Conservation (phyloP, 2,888 invertebrate genomes). For the Pandemis heparana region DNA sequence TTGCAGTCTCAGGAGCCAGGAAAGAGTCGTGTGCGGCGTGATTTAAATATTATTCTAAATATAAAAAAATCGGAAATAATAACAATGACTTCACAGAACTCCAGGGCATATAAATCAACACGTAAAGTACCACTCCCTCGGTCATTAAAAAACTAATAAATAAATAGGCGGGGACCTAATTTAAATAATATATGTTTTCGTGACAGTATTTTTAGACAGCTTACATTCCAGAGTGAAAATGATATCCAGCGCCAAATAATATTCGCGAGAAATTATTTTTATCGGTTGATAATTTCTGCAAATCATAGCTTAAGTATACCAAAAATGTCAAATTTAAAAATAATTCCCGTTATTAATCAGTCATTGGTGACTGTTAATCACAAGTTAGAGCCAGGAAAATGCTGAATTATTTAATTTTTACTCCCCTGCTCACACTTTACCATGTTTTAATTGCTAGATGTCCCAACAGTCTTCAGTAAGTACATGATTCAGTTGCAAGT, state of each 20-base stretch:
- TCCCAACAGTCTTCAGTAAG: constrained; percentile 62
- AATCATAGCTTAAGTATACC: not conserved
- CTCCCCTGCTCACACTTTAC: constrained; percentile 23
- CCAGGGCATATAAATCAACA: constrained; percentile 20
- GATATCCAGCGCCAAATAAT: constrained; percentile 25
- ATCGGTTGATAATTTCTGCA: not conserved
- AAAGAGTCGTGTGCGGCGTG: not conserved
- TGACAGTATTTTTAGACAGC: constrained; percentile 24
- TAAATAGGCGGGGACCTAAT: constrained; percentile 23
- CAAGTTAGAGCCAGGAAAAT: too few relatives aligned
- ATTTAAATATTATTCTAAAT: not conserved
- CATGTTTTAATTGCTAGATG: constrained; percentile 39
- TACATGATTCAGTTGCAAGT: constrained; percentile 78
- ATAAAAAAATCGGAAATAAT: constrained; percentile 5
- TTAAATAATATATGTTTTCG: constrained; percentile 35
- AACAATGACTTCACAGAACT: constrained; percentile 13
- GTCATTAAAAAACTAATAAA: constrained; percentile 40
- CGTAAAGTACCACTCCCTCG: constrained; percentile 6
- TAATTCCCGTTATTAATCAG: too few relatives aligned
- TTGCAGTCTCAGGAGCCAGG: not conserved
- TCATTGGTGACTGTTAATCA: too few relatives aligned
- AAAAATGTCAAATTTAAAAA: too few relatives aligned
- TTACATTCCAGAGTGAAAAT: constrained; percentile 32
- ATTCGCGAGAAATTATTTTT: constrained; percentile 28
- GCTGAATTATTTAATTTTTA: not conserved